A percentile compares a stretch with the other conserved stretches of the same genome.
These are phyloP conservation scores for Metopia argyrocephala DNA, from an alignment of 2,888 invertebrate species.

Conservation along the genomic window DNA sequence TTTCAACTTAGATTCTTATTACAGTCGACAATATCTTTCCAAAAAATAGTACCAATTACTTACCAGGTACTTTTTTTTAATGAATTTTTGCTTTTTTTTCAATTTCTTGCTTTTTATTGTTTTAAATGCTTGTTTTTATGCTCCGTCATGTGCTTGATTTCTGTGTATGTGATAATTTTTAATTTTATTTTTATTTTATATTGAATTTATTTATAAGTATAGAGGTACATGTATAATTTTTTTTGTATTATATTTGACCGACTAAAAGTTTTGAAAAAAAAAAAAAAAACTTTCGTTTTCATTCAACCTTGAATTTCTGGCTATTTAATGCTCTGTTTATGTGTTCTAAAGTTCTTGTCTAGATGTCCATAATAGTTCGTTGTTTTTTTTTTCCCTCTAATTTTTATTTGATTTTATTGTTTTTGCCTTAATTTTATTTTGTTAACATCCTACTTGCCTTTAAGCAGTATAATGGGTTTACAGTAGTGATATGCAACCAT, in stretches of 20 bases:
- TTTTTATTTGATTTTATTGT: conserved; percentile 2
- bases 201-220: not conserved
- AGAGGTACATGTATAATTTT: not conserved
- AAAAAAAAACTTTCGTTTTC: conserved; percentile 44
- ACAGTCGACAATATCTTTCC: too few relatives aligned
- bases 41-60: too few relatives aligned
- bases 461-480: too few relatives aligned
- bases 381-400: conserved; percentile 15
- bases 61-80: not conserved
- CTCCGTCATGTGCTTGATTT: not conserved
- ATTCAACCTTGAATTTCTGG: conserved; percentile 47
- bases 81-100: not conserved
- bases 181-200: not conserved
- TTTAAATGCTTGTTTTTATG: not conserved
- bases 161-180: not conserved
- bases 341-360: conserved; percentile 29
- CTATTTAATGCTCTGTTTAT: conserved; percentile 16
- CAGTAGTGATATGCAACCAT: too few relatives aligned
- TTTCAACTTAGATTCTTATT: too few relatives aligned
- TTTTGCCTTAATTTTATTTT: not conserved
- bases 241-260: not conserved
- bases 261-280: not conserved
- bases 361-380: conserved; percentile 20
- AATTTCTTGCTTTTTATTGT: not conserved
- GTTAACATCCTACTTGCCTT: too few relatives aligned